Evolutionary conservation across 1,140 invertebrate genomes (phyloP).

Genomic region (Pararge aegeria): DNA sequence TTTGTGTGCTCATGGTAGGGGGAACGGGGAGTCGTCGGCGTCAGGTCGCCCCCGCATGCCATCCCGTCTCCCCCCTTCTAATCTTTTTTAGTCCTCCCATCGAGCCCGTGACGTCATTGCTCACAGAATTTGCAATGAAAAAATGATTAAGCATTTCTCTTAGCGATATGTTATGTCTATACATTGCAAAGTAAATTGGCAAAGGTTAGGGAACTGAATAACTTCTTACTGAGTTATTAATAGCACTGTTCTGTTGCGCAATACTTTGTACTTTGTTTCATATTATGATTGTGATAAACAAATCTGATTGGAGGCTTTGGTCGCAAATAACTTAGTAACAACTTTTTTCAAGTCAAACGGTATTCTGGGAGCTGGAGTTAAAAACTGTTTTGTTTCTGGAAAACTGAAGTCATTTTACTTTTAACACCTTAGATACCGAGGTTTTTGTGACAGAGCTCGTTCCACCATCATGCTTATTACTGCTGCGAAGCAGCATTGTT

Average conservation of each 20-base stretch:
- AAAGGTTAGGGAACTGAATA: neutral
- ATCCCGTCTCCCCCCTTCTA: slow-evolving; percentile 45
- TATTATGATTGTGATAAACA: no score
- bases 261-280: no score
- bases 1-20: slow-evolving; percentile 35
- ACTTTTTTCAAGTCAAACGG: no score
- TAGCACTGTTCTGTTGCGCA: neutral
- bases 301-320: no score
- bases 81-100: slow-evolving; percentile 60
- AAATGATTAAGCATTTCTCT: slow-evolving; percentile 42
- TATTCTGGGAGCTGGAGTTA: no score
- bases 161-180: slow-evolving; percentile 18
- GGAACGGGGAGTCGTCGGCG: slow-evolving; percentile 21
- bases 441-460: no score
- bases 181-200: neutral
- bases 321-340: no score
- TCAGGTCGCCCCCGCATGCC: slow-evolving; percentile 47
- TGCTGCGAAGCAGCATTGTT: no score
- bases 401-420: no score
- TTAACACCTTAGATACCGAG: no score
- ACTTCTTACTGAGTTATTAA: neutral
- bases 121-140: slow-evolving; percentile 65
- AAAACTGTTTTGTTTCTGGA: no score
- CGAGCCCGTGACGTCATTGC: slow-evolving; percentile 69
- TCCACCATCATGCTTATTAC: no score